Conservation (phyloP, 2,888 invertebrate species). For the Oscheius sp. region DNA sequence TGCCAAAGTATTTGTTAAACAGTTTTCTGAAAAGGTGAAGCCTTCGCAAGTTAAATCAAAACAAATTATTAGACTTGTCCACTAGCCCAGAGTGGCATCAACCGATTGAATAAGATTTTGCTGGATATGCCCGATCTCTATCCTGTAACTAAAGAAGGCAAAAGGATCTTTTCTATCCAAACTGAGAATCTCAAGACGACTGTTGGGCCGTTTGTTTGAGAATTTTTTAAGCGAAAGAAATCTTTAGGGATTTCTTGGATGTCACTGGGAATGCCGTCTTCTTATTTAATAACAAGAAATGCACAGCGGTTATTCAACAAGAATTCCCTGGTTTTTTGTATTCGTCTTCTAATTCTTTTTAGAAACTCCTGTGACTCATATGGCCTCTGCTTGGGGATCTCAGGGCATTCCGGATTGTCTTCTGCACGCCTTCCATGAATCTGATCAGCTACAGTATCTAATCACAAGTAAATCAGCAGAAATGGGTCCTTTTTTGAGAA, state of each 20-base stretch:
- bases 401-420: not conserved
- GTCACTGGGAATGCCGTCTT: not conserved
- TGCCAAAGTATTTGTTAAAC: not conserved
- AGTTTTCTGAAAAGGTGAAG: not conserved
- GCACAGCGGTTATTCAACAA: not conserved
- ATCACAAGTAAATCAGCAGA: not conserved
- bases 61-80: not conserved
- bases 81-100: no score
- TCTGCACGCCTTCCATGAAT: not conserved
- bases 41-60: not conserved
- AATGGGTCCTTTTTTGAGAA: not conserved
- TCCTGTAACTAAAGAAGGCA: not conserved
- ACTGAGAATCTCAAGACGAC: not conserved
- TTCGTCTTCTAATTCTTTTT: not conserved
- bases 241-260: not conserved
- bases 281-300: not conserved
- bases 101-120: not conserved
- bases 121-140: not conserved
- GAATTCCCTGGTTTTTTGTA: not conserved
- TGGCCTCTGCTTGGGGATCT: constrained; percentile 6
- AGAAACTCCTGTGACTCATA: not conserved
- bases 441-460: not conserved
- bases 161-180: not conserved
- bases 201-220: not conserved
- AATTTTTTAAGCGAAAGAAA: not conserved